phyloP scores from a whole-genome alignment of 2,888 invertebrate genomes.

The Brachynemurus nebulosus region DNA sequence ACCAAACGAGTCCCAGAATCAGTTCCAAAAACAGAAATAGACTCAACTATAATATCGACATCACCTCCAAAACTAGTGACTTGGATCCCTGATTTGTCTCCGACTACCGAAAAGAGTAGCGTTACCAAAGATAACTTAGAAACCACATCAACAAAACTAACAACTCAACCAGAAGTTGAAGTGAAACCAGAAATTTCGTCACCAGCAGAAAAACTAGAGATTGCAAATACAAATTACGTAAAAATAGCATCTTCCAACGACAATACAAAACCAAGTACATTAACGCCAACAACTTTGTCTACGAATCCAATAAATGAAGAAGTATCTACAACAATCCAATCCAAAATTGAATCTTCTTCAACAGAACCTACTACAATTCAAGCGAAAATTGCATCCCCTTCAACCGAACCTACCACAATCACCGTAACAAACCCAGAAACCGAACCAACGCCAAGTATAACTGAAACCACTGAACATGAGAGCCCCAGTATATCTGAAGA shows the following conservation, averaged over 20 bases:
- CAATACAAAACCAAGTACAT: constrained; percentile 9
- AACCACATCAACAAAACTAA: background rate
- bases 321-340: background rate
- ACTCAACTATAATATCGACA: constrained; percentile 11
- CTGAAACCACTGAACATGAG: background rate
- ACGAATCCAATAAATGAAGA: too few species aligned
- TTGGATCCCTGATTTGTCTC: constrained; percentile 2
- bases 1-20: constrained; percentile 12
- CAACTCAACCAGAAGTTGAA: background rate
- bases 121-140: background rate
- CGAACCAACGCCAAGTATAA: background rate
- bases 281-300: too few species aligned
- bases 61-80: constrained; percentile 6
- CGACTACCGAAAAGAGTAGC: background rate
- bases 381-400: background rate
- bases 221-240: constrained; percentile 12
- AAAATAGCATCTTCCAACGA: constrained; percentile 11
- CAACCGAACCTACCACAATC: constrained; percentile 8
- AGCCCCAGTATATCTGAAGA: background rate
- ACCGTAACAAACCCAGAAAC: background rate
- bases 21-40: constrained; percentile 11
- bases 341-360: constrained; percentile 4
- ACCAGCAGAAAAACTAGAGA: constrained; percentile 9
- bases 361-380: constrained; percentile 9
- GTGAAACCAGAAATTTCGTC: background rate